phyloP scores from a whole-genome alignment of 2,888 invertebrate genomes.

The Sepiola atlantica region DNA sequence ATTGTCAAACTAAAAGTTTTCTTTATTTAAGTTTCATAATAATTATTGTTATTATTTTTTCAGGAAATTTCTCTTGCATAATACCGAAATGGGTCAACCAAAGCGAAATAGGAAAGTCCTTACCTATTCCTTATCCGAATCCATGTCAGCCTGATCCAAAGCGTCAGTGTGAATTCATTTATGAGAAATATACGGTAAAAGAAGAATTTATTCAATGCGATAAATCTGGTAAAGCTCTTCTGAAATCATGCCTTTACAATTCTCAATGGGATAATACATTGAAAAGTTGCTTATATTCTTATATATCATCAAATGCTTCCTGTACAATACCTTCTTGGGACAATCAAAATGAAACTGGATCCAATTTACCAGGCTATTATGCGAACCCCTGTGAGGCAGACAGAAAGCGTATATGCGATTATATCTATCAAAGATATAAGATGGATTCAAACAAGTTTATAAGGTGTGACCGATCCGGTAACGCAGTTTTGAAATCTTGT shows the following conservation, averaged over 20 bases:
- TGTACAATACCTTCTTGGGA: neutral
- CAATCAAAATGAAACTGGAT: neutral
- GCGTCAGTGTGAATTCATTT: neutral
- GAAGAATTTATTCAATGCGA: neutral
- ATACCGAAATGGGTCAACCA: constrained; percentile 32
- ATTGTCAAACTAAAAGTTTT: neutral
- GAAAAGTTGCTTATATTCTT: neutral
- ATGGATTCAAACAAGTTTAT: neutral
- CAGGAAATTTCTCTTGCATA: neutral
- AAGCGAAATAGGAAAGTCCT: neutral
- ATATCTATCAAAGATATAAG: neutral
- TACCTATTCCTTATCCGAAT: neutral
- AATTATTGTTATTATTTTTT: neutral
- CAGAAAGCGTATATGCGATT: neutral
- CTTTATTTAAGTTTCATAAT: neutral
- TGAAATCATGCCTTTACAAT: neutral
- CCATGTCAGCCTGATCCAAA: neutral
- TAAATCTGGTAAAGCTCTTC: neutral
- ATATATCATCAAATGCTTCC: neutral
- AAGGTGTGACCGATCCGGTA: neutral
- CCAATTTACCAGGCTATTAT: neutral
- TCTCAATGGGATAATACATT: neutral
- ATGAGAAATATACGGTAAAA: neutral
- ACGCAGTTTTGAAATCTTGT: neutral
- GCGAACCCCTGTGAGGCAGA: neutral